phyloP scores from a whole-genome alignment of 2,888 invertebrate genomes.

The Cremastinae sp. region DNA sequence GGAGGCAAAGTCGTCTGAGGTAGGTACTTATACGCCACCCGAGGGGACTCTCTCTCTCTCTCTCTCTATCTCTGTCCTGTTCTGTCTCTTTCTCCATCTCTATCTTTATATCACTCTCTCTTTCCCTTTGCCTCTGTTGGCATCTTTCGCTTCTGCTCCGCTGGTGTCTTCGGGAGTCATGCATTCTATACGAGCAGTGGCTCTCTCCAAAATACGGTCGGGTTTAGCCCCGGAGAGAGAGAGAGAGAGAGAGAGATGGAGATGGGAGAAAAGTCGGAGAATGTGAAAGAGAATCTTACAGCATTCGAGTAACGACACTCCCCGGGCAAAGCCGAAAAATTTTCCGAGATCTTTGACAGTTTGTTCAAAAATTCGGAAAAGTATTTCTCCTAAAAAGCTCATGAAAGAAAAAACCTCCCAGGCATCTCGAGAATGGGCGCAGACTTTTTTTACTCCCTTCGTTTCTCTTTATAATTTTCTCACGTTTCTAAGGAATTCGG shows the following conservation, averaged over 20 bases:
- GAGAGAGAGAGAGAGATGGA: not conserved
- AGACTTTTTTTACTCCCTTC: too few species aligned
- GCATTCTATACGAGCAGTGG: constrained; percentile 79
- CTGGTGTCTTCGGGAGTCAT: constrained; percentile 76
- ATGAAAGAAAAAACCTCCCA: too few species aligned
- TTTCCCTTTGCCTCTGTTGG: constrained; percentile 31
- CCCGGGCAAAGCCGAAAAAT: constrained; percentile 24
- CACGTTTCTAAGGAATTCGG: too few species aligned
- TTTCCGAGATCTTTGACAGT: not conserved
- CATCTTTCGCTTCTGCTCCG: constrained; percentile 52
- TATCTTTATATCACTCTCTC: constrained; percentile 26
- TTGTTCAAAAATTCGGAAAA: constrained; percentile 1
- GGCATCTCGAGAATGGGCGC: too few species aligned
- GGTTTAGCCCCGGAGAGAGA: constrained; percentile 2
- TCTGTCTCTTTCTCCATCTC: constrained; percentile 50
- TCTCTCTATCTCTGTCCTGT: constrained; percentile 28
- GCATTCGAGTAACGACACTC: constrained; percentile 32
- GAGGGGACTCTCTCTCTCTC: constrained; percentile 71
- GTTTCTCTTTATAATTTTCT: too few species aligned
- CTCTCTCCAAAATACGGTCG: constrained; percentile 65
- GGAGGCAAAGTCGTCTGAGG: constrained; percentile 72
- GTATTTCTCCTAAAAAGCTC: too few species aligned
- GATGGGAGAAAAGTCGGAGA: not conserved
- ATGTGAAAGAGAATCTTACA: not conserved
- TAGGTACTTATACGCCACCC: constrained; percentile 74